phyloP scores from a whole-genome alignment of 1,140 invertebrate species.

The Orius insidiosus region DNA sequence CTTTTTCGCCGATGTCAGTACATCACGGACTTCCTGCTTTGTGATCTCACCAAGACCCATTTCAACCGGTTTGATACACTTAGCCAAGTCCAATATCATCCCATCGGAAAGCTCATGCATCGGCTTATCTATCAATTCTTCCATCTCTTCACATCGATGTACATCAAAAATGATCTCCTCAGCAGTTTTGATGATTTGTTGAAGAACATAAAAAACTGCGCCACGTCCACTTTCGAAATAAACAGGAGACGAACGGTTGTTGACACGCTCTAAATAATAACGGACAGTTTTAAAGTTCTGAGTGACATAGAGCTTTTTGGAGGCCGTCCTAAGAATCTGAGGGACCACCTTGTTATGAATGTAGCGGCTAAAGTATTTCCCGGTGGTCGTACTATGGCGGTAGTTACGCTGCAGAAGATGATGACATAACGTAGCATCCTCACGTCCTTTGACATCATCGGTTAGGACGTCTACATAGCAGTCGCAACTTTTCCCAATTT shows the following conservation, averaged over 20 bases:
- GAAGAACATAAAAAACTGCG: not conserved
- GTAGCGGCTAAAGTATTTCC: too few relatives aligned
- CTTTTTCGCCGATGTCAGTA: constrained; percentile 2
- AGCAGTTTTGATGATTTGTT: not conserved
- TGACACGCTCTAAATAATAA: not conserved
- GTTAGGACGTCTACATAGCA: not conserved
- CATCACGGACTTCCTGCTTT: not conserved
- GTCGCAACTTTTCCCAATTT: not conserved
- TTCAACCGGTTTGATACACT: not conserved
- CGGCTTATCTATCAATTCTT: not conserved
- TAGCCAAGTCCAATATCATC: not conserved
- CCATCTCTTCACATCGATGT: not conserved
- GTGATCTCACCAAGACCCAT: constrained; percentile 3
- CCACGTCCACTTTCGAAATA: constrained; percentile 1
- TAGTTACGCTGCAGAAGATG: not conserved
- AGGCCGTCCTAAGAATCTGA: not conserved
- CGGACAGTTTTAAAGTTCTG: not conserved
- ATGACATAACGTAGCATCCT: constrained; percentile 1
- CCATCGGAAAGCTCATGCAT: not conserved
- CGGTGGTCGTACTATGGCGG: not conserved
- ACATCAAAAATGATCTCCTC: not conserved
- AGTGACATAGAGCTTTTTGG: not conserved
- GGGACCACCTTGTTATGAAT: constrained; percentile 1
- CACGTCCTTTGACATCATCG: constrained; percentile 1
- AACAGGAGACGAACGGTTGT: not conserved